phyloP scores from a whole-genome alignment of 2,113 vertebrate species.

The Sander vitreus region DNA sequence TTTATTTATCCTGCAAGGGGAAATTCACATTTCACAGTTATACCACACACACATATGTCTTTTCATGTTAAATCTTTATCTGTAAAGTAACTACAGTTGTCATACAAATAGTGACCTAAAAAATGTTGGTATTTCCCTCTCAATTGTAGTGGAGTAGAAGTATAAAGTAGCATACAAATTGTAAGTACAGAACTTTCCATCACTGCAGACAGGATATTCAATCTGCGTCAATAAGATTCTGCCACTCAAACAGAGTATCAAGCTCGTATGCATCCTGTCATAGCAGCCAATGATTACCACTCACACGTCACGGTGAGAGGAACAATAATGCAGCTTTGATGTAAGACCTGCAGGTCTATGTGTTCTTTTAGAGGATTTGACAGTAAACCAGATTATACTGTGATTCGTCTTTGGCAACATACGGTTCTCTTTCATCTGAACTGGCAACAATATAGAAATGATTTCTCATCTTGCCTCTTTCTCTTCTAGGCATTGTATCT shows the following conservation, averaged over 20 bases:
- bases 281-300: conserved; percentile 37
- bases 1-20: too few relatives aligned
- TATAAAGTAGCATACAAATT: neutral
- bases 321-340: conserved; percentile 47
- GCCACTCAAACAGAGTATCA: conserved; percentile 4
- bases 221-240: neutral
- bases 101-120: neutral
- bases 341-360: conserved; percentile 30
- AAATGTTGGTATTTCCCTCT: neutral
- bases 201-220: conserved; percentile 9
- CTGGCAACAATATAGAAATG: conserved; percentile 15
- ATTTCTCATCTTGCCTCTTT: conserved; percentile 5
- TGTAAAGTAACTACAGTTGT: neutral
- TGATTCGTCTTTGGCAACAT: conserved; percentile 35
- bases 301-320: conserved; percentile 28
- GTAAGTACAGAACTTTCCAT: neutral
- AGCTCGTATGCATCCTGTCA: conserved; percentile 32
- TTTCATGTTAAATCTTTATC: neutral
- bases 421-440: conserved; percentile 32
- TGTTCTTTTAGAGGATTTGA: conserved; percentile 41
- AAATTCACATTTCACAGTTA: too few relatives aligned
- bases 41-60: neutral
- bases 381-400: conserved; percentile 51
- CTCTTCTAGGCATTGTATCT: conserved; percentile 21
- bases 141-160: neutral